Evolutionary conservation across 2,113 vertebrate genomes (phyloP).

Genomic region (Silurus asotus): DNA sequence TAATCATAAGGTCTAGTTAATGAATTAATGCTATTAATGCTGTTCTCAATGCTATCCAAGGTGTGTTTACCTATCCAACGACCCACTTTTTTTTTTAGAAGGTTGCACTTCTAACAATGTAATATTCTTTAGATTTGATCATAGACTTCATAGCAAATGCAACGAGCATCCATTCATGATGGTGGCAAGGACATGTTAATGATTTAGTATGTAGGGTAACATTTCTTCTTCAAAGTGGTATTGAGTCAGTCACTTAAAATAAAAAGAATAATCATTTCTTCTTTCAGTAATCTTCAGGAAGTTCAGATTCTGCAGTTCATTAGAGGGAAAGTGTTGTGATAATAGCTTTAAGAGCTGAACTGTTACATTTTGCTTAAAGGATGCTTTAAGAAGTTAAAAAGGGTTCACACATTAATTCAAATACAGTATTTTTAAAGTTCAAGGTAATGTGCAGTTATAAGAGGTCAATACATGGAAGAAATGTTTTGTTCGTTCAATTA

Average conservation of each 20-base stretch:
- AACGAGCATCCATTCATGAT: neutral
- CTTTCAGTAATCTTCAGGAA: neutral
- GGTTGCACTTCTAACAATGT: no score
- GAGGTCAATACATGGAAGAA: neutral
- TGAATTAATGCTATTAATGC: neutral
- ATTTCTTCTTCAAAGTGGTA: neutral
- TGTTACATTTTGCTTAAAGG: neutral
- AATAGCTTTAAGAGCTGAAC: neutral
- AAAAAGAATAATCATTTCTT: neutral
- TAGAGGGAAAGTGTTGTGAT: neutral
- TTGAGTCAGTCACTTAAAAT: neutral
- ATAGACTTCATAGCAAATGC: neutral
- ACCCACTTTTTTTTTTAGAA: neutral
- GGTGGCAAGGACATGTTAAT: neutral
- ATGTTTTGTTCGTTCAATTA: neutral
- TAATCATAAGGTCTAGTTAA: neutral
- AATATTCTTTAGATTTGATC: neutral
- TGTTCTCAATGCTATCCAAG: neutral
- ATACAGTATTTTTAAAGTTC: neutral
- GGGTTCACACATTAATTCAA: neutral
- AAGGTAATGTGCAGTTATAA: neutral
- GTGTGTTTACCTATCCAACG: neutral
- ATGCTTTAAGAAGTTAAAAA: neutral
- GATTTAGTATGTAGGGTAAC: neutral
- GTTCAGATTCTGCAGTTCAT: neutral